Evolutionary conservation across 2,888 invertebrate genomes (phyloP).

Genomic region (Micropterix aruncella): DNA sequence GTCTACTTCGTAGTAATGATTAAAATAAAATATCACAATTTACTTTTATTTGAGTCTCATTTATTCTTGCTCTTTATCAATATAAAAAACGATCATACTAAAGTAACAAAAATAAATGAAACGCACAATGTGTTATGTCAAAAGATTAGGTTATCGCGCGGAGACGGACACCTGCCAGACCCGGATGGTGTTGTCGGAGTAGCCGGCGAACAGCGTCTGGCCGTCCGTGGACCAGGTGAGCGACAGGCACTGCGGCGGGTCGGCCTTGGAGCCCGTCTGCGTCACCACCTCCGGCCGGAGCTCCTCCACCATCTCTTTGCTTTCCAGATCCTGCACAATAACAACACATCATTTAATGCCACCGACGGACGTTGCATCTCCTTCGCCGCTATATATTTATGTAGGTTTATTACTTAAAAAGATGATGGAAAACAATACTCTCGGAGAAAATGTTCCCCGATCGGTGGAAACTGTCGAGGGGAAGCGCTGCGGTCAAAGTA

Average conservation of each 20-base stretch:
- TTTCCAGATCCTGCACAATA: slow-evolving; percentile 75
- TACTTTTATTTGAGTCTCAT: background rate
- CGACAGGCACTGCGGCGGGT: slow-evolving; percentile 91
- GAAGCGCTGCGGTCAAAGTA: no score
- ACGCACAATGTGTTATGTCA: slow-evolving; percentile 12
- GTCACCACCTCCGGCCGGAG: slow-evolving; percentile 89
- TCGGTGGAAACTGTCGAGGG: no score
- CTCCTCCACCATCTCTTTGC: slow-evolving; percentile 98
- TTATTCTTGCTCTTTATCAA: background rate
- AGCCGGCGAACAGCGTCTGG: slow-evolving; percentile 96
- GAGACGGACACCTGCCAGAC: slow-evolving; percentile 96
- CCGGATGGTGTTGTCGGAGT: slow-evolving; percentile 94
- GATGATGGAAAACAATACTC: background rate
- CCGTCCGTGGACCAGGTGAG: slow-evolving; percentile 99
- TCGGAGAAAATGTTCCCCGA: no score
- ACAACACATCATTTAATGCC: no score
- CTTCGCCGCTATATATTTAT: no score
- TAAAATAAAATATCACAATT: background rate
- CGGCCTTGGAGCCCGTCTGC: slow-evolving; percentile 61
- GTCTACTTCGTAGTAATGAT: no score
- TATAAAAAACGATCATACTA: no score
- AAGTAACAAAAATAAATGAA: slow-evolving; percentile 41
- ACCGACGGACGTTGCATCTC: no score
- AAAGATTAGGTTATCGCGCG: slow-evolving; percentile 43
- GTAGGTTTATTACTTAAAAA: no score